A percentile compares a stretch with the other conserved stretches of the same genome.
These are phyloP conservation scores for Psittacula cyanocephala DNA, from an alignment of 2,113 vertebrate genomes.

Conservation along the genomic window DNA sequence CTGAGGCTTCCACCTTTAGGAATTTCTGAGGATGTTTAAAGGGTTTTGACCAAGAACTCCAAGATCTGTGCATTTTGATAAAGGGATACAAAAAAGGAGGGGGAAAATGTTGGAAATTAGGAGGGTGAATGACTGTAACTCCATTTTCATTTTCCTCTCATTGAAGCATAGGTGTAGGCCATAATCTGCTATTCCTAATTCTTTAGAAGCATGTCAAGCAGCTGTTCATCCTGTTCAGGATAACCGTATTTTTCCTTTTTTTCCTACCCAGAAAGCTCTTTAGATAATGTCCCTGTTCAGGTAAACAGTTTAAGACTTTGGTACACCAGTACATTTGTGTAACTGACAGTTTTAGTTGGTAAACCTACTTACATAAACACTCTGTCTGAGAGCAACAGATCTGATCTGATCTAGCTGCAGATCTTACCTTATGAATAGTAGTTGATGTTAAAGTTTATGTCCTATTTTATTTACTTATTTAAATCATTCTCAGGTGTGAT, in stretches of 20 bases:
- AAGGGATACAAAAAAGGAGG: neutral
- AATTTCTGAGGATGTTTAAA: neutral
- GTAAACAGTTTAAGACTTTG: neutral
- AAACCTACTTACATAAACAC: neutral
- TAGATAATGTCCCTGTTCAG: neutral
- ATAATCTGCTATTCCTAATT: neutral
- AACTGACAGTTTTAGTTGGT: neutral
- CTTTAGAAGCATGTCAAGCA: neutral
- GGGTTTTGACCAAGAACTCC: neutral
- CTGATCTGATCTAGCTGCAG: neutral
- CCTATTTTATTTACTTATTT: neutral
- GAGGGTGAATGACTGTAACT: fast-evolving
- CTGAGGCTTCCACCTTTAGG: neutral
- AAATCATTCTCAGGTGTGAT: neutral
- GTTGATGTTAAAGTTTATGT: neutral
- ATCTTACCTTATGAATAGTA: neutral
- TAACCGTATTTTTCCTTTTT: neutral
- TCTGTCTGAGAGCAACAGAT: neutral
- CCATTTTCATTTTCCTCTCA: neutral
- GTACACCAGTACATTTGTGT: neutral
- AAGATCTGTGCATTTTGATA: neutral
- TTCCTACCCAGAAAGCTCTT: neutral
- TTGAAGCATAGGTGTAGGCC: neutral
- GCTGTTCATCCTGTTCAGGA: neutral
- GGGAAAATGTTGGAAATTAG: neutral